Percentiles rank a stretch among this genome's conserved stretches.
These are phyloP conservation scores for Centroberyx gerrardi DNA, from an alignment of 2,797 vertebrate species.

Conservation along the genomic window DNA sequence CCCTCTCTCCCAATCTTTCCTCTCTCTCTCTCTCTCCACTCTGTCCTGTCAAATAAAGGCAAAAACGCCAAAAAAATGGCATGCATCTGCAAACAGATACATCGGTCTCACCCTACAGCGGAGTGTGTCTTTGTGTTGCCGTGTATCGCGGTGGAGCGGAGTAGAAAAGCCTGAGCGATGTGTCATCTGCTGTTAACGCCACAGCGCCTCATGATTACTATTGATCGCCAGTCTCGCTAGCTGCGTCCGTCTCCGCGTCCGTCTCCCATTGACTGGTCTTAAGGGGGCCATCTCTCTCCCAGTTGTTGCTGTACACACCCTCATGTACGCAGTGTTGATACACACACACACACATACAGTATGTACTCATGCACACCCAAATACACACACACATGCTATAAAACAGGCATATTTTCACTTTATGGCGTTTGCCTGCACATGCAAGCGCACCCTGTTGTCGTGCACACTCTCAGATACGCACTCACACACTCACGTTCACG, in stretches of 20 bases:
- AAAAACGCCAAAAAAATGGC: conserved; percentile 47
- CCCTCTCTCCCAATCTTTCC: too few species aligned
- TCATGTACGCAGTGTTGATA: conserved; percentile 26
- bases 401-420: background rate
- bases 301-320: conserved; percentile 41
- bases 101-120: conserved; percentile 63
- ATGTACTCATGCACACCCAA: conserved; percentile 26
- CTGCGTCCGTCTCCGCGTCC: conserved; percentile 76
- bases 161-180: conserved; percentile 76
- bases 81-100: conserved; percentile 69
- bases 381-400: conserved; percentile 20
- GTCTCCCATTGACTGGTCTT: conserved; percentile 81
- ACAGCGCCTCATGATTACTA: conserved; percentile 84
- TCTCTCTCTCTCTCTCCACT: too few species aligned
- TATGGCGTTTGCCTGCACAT: conserved; percentile 3
- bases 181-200: conserved; percentile 82
- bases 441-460: background rate
- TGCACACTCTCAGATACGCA: background rate
- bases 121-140: conserved; percentile 64
- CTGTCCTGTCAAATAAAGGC: conserved; percentile 21
- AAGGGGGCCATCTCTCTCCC: conserved; percentile 70
- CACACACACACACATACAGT: conserved; percentile 26
- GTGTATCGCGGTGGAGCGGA: conserved; percentile 60
- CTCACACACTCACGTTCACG: background rate
- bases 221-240: conserved; percentile 78